Evolutionary conservation across 2,113 vertebrate species (phyloP).

Genomic region (Blennius ocellaris): DNA sequence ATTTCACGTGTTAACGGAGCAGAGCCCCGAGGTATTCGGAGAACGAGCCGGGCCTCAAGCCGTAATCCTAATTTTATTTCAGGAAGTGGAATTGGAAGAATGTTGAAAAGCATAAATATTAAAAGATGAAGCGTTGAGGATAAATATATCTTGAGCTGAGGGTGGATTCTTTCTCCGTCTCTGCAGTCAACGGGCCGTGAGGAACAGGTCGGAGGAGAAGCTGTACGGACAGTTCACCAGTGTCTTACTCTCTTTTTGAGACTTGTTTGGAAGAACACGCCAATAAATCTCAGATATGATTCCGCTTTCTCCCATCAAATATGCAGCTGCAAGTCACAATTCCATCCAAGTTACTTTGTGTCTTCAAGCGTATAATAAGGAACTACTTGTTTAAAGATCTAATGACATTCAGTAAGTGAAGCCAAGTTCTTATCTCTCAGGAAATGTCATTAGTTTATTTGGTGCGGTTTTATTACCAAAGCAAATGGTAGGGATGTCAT

Average conservation of each 20-base stretch:
- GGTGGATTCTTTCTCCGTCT: constrained; percentile 37
- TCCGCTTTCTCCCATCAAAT: constrained; percentile 35
- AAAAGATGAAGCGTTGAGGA: constrained; percentile 50
- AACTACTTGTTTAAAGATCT: constrained; percentile 32
- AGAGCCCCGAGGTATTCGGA: constrained; percentile 32
- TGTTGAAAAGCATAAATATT: constrained; percentile 67
- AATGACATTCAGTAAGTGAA: constrained; percentile 46
- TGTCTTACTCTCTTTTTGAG: constrained; percentile 20
- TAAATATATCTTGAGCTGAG: constrained; percentile 46
- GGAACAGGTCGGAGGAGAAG: constrained; percentile 37
- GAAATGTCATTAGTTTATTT: constrained; percentile 57
- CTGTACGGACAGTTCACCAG: constrained; percentile 43
- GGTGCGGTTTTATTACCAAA: constrained; percentile 48
- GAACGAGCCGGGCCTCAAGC: constrained; percentile 30
- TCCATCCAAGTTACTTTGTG: constrained; percentile 22
- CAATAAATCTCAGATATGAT: constrained; percentile 12
- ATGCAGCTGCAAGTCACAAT: constrained; percentile 17
- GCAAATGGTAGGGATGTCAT: constrained; percentile 33
- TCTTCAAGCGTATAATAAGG: constrained; percentile 35
- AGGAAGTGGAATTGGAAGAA: constrained; percentile 64
- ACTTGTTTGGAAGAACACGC: constrained; percentile 40
- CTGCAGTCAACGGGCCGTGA: constrained; percentile 22
- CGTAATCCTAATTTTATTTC: constrained; percentile 59
- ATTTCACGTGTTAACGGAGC: constrained; percentile 36
- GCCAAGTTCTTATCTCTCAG: constrained; percentile 29